Percentiles rank a stretch among this genome's conserved stretches.
Conservation (phyloP, 2,888 invertebrate genomes). For the Argyra leucocephala region DNA sequence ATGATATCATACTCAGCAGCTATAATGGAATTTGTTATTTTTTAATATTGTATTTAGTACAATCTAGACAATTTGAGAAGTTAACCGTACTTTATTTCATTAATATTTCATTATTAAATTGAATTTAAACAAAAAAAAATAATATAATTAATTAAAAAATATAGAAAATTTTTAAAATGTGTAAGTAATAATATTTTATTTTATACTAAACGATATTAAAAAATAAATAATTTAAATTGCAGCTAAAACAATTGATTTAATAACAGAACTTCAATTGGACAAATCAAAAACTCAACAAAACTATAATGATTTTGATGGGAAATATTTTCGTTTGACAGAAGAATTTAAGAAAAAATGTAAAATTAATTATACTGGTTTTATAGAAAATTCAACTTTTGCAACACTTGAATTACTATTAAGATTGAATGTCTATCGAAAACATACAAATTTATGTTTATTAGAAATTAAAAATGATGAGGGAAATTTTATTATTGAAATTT, state of each 20-base stretch:
- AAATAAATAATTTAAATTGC: background rate
- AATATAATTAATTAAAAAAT: background rate
- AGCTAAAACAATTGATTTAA: background rate
- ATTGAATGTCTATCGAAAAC: background rate
- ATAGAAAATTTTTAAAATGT: background rate
- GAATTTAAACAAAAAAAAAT: no score
- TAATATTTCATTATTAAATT: no score
- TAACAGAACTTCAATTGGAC: background rate
- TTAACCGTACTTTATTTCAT: no score
- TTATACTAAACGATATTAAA: no score
- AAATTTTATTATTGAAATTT: constrained; percentile 1
- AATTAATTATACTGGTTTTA: background rate
- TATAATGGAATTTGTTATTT: no score
- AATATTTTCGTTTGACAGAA: background rate
- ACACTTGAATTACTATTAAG: background rate
- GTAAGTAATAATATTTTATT: background rate
- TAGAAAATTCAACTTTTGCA: background rate
- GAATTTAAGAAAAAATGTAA: background rate
- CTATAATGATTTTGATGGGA: background rate
- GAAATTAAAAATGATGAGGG: background rate
- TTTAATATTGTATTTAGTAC: no score
- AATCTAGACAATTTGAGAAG: no score
- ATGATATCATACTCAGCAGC: background rate
- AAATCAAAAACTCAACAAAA: background rate
- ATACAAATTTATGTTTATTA: background rate